Percentiles rank a stretch among this genome's conserved stretches.
phyloP scores from a whole-genome alignment of 2,113 vertebrate genomes.

The Pao palembangensis region DNA sequence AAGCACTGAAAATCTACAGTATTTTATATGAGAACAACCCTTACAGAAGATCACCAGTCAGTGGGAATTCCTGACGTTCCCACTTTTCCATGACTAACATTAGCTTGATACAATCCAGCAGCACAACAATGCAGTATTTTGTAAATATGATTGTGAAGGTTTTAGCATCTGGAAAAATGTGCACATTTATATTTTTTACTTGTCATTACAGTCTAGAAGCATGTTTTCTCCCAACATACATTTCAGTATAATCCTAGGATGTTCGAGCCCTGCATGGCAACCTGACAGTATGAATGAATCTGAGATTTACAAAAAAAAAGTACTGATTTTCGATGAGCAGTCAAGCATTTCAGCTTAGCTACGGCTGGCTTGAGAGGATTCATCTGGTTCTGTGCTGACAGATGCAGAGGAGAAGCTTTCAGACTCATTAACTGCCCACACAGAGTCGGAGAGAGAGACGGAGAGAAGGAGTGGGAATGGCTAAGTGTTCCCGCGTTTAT shows the following conservation, averaged over 20 bases:
- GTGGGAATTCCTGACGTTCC: too few relatives aligned
- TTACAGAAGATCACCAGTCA: background rate
- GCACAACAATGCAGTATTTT: too few relatives aligned
- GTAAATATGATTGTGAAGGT: background rate
- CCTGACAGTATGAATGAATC: background rate
- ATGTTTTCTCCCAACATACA: too few relatives aligned
- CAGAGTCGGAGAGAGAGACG: constrained; percentile 46
- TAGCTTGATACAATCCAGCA: too few relatives aligned
- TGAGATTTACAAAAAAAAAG: constrained; percentile 1
- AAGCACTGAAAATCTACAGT: constrained; percentile 12
- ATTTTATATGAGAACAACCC: background rate
- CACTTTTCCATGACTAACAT: too few relatives aligned
- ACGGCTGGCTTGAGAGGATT: constrained; percentile 33
- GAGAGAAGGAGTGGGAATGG: constrained; percentile 41
- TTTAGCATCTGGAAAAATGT: too few relatives aligned
- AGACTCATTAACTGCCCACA: constrained; percentile 71
- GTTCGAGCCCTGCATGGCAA: background rate
- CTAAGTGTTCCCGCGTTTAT: constrained; percentile 67
- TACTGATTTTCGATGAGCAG: constrained; percentile 50
- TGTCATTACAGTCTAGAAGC: too few relatives aligned
- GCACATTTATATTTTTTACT: too few relatives aligned
- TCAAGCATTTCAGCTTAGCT: constrained; percentile 33
- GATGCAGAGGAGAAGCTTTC: constrained; percentile 61
- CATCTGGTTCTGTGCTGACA: constrained; percentile 52
- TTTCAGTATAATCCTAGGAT: too few relatives aligned